Base-by-base conservation (phyloP, 2,797 vertebrate genomes). In the Epinephelus coioides region DNA sequence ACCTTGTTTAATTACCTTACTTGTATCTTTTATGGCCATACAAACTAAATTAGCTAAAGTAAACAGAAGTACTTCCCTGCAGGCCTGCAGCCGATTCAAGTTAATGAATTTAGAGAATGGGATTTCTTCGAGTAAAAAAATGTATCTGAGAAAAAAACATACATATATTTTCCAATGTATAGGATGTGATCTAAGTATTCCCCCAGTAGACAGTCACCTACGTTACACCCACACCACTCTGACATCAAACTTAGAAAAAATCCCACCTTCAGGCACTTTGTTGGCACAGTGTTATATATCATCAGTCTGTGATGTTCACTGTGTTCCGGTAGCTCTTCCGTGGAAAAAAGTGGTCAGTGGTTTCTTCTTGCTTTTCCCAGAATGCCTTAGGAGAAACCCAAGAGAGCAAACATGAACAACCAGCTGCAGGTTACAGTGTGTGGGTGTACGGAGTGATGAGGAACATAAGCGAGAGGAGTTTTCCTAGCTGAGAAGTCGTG, bases 1-100 rank as follows among this genome's bases (percentile, higher is more conserved):
- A 81, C 55, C 56, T 47, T 76, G 69, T 86, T 89, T 89, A 85
- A 89, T 91, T 83, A 85, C 69, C 73, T 73, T 0, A 34, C 73
- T 65, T 69, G 27, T 63, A 49, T 73, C n/a, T 68, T 71, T 76
- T 65, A 75, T 30, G 63, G 17, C 13, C 2, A 0, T 1, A 11
- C 69, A 63, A 62, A 79, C n/a, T 30, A 68, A 81, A 86, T 66
- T 40, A 81, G 67, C 53, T 9, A 51, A 79, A 62, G 57, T 40
- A 60, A 81, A 81, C 46, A 61, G 3, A 47, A 19, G 67, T 10
- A 1, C 49, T 2, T 55, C 25, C 21, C 79, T 57, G 62, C n/a
- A 64, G 62, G 21, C 56, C 54, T 46, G 54, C 4, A 53, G 61
- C 44, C 8, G 12, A 13, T 49, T 23, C 11, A 21, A 15, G 14